Conservation (phyloP, 2,797 vertebrate species). For the Trachurus trachurus region DNA sequence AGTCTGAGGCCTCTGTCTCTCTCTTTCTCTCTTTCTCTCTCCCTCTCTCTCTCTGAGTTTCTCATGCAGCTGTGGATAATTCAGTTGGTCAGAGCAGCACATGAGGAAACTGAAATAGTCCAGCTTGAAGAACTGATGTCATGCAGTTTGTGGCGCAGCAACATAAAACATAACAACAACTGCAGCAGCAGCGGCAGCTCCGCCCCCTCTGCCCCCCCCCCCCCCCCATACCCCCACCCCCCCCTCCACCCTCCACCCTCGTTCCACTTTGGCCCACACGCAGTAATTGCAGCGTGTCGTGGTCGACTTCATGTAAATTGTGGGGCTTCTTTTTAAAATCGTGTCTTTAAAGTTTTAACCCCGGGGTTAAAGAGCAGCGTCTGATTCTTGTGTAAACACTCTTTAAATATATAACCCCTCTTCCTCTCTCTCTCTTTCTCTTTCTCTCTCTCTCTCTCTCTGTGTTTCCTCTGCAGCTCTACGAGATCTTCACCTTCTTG, state of each 20-base stretch:
- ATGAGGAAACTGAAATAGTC: conserved; percentile 63
- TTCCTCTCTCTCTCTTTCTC: no score
- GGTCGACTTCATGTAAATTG: conserved; percentile 62
- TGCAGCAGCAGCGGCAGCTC: conserved; percentile 25
- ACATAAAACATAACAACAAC: conserved; percentile 55
- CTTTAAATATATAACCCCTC: no score
- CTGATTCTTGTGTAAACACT: conserved; percentile 55
- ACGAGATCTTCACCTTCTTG: conserved; percentile 96
- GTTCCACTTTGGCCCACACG: conserved; percentile 65
- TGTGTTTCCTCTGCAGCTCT: conserved; percentile 85
- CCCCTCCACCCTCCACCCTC: no score
- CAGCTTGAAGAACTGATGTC: conserved; percentile 70
- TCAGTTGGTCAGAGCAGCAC: conserved; percentile 44
- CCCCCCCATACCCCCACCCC: no score
- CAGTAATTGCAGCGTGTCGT: conserved; percentile 70
- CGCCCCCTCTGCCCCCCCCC: conserved; percentile 30
- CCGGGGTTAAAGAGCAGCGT: conserved; percentile 42
- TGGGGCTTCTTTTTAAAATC: conserved; percentile 59
- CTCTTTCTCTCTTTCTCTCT: no score
- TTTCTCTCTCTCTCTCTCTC: no score
- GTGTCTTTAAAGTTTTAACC: conserved; percentile 38
- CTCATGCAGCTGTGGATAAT: conserved; percentile 64
- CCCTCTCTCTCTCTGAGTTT: conserved; percentile 12
- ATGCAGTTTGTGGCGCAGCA: conserved; percentile 54
- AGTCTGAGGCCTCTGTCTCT: background rate